A percentile compares a stretch with the other conserved stretches of the same genome.
These are phyloP conservation scores for Rutpela maculata DNA, from an alignment of 2,888 invertebrate species.

Conservation along the genomic window DNA sequence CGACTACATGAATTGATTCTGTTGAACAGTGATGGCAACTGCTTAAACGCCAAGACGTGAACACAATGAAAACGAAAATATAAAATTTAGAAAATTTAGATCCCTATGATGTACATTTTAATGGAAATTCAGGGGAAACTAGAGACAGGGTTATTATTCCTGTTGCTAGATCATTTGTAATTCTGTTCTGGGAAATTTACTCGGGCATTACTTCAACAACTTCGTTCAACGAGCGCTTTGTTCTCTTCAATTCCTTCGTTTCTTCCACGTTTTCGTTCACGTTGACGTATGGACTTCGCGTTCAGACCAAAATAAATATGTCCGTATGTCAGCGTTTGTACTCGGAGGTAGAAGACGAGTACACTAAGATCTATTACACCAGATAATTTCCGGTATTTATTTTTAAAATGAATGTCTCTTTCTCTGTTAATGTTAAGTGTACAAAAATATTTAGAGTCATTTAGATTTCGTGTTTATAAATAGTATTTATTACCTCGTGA, in stretches of 20 bases:
- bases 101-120: not conserved
- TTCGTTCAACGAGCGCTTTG: constrained; percentile 28
- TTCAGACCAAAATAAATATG: constrained; percentile 12
- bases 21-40: not conserved
- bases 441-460: not conserved
- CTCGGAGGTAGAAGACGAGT: not conserved
- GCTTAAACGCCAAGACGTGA: not conserved
- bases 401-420: not conserved
- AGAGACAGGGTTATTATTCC: constrained; percentile 8
- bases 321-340: constrained; percentile 20
- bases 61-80: not conserved
- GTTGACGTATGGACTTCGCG: constrained; percentile 20
- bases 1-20: not conserved
- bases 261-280: constrained; percentile 29
- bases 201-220: constrained; percentile 21
- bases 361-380: constrained; percentile 7
- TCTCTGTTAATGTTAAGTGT: not conserved
- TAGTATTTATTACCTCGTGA: not conserved
- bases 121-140: constrained; percentile 10
- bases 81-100: constrained; percentile 14
- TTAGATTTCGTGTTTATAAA: not conserved
- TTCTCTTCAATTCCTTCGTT: constrained; percentile 32
- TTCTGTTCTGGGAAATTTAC: constrained; percentile 22
- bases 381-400: constrained; percentile 9
- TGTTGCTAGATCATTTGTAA: constrained; percentile 29